Evolutionary conservation across 2,797 vertebrate genomes (phyloP).

Genomic region (Gambusia yucatana): DNA sequence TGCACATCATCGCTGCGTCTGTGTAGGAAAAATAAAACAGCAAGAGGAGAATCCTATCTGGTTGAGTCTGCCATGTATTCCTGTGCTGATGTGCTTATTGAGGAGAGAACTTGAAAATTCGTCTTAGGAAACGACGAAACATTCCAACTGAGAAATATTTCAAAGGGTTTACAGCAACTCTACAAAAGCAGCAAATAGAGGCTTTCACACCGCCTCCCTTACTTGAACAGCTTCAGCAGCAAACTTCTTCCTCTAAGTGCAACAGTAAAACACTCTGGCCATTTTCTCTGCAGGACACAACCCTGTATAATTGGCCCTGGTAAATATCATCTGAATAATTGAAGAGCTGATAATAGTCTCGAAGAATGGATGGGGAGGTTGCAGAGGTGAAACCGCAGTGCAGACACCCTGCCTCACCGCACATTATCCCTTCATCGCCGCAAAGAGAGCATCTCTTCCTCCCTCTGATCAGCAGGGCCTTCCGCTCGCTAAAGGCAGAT

Average conservation of each 20-base stretch:
- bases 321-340: slow-evolving; percentile 88
- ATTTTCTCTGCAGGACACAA: slow-evolving; percentile 77
- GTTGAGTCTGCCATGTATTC: background rate
- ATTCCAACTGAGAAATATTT: slow-evolving; percentile 19
- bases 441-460: slow-evolving; percentile 48
- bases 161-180: slow-evolving; percentile 25
- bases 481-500: slow-evolving; percentile 60
- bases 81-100: background rate
- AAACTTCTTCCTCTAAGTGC: slow-evolving; percentile 64
- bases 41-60: slow-evolving; percentile 1
- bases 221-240: slow-evolving; percentile 68
- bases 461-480: slow-evolving; percentile 31
- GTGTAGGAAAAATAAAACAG: slow-evolving; percentile 1
- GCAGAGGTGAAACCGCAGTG: slow-evolving; percentile 83
- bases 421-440: slow-evolving; percentile 69
- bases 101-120: background rate
- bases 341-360: slow-evolving; percentile 80
- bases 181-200: slow-evolving; percentile 45
- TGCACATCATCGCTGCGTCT: background rate
- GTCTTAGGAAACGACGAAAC: background rate
- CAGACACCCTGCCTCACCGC: slow-evolving; percentile 75
- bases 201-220: slow-evolving; percentile 25
- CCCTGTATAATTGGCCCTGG: slow-evolving; percentile 81
- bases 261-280: slow-evolving; percentile 75
- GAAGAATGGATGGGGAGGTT: slow-evolving; percentile 80